Base-by-base conservation (phyloP, 2,797 vertebrate genomes). In the Pseudocheirus occidentalis region DNA sequence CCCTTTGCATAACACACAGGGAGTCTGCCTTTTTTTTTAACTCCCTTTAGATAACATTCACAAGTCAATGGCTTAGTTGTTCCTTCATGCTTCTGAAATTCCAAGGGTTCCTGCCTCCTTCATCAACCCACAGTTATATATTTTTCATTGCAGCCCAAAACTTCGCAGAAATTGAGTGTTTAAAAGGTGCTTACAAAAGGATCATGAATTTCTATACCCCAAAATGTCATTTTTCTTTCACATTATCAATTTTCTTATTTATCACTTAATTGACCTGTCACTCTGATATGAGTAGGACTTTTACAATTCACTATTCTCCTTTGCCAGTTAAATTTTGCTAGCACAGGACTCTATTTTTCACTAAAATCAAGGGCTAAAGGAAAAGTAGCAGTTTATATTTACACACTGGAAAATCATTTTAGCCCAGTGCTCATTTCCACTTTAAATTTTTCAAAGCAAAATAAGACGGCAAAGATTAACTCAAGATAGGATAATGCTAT, bases 1-100 rank as follows among this genome's bases (percentile, higher is more conserved):
- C 62, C 53, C 96, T 92, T 93, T 95, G 95, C 55, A 90, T 90
- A 93, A 91, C 31, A 56, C 57, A 59, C 94, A 95, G 90, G n/a
- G 94, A 94, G 94, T 92, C 91, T 94, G 90, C 95, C 96, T 92
- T 93, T 66, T 62, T 73, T 95, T 98, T 95, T 73, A 96, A 93
- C 62, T 34, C 54, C 55, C 90, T 94, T 96, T 94, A 93, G 92
- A 96, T 96, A 95, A 96, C 13, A 93, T 94, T 95, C 56, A n/a
- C 90, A 90, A 87, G 59, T 93, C 93, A 95, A 29, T 93, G 92
- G 90, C 92, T 87, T 87, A 94, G 29, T 91, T 97, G 93, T 94
- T 96, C 81, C 91, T 91, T 24, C 46, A 62, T 21, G n/a, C 94
- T 95, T 94, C 59, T 95, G 93, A 97, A 87, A 96, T 96, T 94